Conservation (phyloP, 2,113 vertebrate species). For the Carassius carassius region DNA sequence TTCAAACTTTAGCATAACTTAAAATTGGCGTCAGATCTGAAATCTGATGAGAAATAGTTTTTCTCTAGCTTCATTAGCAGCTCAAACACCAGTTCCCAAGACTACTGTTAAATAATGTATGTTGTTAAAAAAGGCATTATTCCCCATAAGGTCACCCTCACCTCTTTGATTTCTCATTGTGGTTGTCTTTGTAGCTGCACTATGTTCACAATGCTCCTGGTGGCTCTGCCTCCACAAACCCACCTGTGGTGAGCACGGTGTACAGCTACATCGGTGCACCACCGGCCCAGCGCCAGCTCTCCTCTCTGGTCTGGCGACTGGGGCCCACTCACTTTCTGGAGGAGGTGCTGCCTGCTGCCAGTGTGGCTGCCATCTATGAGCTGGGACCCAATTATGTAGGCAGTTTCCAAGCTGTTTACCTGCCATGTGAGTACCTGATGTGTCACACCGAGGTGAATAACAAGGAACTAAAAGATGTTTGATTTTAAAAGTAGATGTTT, state of each 20-base stretch:
- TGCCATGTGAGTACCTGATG: conserved; percentile 85
- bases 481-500: background rate
- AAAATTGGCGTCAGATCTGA: background rate
- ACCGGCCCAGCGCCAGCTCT: conserved; percentile 90
- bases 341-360: conserved; percentile 88
- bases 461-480: background rate
- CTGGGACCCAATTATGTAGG: conserved; percentile 92
- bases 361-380: conserved; percentile 86
- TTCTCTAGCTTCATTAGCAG: background rate
- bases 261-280: conserved; percentile 92
- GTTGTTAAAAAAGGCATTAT: too few species aligned
- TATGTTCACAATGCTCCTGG: conserved; percentile 93
- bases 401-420: conserved; percentile 92
- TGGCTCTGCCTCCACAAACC: conserved; percentile 90
- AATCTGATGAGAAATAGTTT: background rate
- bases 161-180: background rate
- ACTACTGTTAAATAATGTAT: background rate
- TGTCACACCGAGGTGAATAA: background rate
- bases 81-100: background rate
- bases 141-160: background rate
- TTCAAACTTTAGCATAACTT: background rate
- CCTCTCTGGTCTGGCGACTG: conserved; percentile 90
- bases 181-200: conserved; percentile 81
- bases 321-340: conserved; percentile 95
- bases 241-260: conserved; percentile 92